Conservation (phyloP, 2,797 vertebrate species). For the Labeo calbasu region DNA sequence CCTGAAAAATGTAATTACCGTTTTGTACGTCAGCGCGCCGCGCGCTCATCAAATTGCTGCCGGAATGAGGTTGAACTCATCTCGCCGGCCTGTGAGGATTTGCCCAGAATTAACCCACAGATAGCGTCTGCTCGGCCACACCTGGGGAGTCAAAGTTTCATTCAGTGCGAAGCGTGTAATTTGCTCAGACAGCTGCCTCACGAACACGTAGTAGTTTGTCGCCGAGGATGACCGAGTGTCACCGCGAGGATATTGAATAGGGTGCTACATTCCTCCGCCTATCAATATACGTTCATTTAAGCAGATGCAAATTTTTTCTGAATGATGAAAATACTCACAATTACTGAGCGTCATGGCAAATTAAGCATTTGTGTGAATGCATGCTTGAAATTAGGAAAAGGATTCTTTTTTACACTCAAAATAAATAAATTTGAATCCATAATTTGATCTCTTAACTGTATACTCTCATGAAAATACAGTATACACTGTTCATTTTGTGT, state of each 20-base stretch:
- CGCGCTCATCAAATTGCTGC: slow-evolving; percentile 41
- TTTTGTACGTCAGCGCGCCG: slow-evolving; percentile 16
- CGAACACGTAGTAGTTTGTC: slow-evolving; percentile 80
- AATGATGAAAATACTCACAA: slow-evolving; percentile 27
- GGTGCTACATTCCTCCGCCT: slow-evolving; percentile 40
- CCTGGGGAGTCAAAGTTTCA: slow-evolving; percentile 76
- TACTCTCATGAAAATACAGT: background rate
- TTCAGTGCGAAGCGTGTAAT: slow-evolving; percentile 79
- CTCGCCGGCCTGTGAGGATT: slow-evolving; percentile 37
- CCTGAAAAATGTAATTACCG: slow-evolving; percentile 55
- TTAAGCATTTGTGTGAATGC: background rate
- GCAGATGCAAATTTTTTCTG: slow-evolving; percentile 40
- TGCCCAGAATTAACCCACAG: slow-evolving; percentile 44
- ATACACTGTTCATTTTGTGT: background rate
- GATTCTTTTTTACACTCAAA: background rate
- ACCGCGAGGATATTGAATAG: slow-evolving; percentile 48
- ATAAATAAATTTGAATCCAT: background rate
- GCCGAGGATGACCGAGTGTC: slow-evolving; percentile 73
- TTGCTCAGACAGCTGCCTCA: slow-evolving; percentile 79
- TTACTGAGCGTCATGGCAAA: slow-evolving; percentile 14
- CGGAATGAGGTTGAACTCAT: slow-evolving; percentile 55
- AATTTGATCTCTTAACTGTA: background rate
- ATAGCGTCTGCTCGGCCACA: slow-evolving; percentile 70
- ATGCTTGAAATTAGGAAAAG: slow-evolving; percentile 1
- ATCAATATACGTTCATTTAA: slow-evolving; percentile 51